These are phyloP conservation scores for Drosophila truncata DNA, from an alignment of 1,140 invertebrate species.

Conservation along the genomic window DNA sequence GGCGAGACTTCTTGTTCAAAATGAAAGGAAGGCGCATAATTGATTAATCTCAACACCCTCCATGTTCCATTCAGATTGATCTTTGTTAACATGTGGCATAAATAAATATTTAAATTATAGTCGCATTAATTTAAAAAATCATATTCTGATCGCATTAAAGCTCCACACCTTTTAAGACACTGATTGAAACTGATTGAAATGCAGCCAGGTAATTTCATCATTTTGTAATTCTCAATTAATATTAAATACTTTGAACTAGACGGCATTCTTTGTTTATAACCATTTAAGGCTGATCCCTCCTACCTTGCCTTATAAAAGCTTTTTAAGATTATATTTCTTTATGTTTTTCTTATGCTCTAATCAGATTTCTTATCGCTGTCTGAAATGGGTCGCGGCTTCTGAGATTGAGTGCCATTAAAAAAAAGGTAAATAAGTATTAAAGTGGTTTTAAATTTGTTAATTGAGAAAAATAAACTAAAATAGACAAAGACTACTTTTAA, in stretches of 20 bases:
- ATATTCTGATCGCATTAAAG: slow-evolving; percentile 10
- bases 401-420: background rate
- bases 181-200: slow-evolving; percentile 59
- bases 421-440: background rate
- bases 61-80: background rate
- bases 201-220: slow-evolving; percentile 69
- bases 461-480: no score
- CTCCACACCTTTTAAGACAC: slow-evolving; percentile 28
- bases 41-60: slow-evolving; percentile 16
- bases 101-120: slow-evolving; percentile 26
- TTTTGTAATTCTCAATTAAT: slow-evolving; percentile 57
- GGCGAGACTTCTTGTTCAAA: slow-evolving; percentile 1
- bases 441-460: background rate
- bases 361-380: slow-evolving; percentile 11
- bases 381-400: slow-evolving; percentile 4
- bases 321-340: background rate
- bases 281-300: slow-evolving; percentile 3
- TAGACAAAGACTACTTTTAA: background rate
- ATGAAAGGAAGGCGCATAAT: slow-evolving; percentile 23
- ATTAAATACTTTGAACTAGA: slow-evolving; percentile 44
- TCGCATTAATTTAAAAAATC: slow-evolving; percentile 10
- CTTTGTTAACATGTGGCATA: slow-evolving; percentile 7
- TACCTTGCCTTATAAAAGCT: background rate
- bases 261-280: slow-evolving; percentile 57
- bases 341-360: background rate